phyloP scores from a whole-genome alignment of 2,888 invertebrate species.

The Chironomus tentans region DNA sequence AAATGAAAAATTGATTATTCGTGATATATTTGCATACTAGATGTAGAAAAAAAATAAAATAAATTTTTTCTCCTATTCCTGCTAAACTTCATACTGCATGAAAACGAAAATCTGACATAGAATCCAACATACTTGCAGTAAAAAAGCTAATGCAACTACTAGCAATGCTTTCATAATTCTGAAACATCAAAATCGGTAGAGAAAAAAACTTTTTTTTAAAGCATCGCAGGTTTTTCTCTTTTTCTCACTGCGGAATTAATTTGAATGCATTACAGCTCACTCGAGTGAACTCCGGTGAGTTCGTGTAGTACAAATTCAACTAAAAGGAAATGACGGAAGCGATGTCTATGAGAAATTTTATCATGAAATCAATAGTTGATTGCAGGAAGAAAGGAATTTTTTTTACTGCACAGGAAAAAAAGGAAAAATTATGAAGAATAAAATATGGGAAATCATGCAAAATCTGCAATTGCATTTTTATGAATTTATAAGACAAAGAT shows the following conservation, averaged over 20 bases:
- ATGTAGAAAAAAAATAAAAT: background rate
- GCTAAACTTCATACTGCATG: background rate
- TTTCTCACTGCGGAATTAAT: background rate
- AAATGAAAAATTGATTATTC: constrained; percentile 10
- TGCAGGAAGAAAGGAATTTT: background rate
- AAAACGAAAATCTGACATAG: background rate
- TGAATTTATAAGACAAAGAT: no score
- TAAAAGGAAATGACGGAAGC: no score
- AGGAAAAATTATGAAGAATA: no score
- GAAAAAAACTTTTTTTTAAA: background rate
- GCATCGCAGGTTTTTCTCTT: background rate
- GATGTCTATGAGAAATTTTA: no score
- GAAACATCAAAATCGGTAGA: no score
- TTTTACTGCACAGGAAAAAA: background rate
- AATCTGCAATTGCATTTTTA: no score
- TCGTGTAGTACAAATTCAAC: background rate
- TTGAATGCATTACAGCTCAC: constrained; percentile 1
- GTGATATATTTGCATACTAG: constrained; percentile 5
- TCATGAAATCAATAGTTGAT: background rate
- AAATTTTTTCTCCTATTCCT: background rate
- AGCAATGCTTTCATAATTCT: no score
- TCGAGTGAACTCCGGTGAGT: background rate
- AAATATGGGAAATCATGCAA: no score
- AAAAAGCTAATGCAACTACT: background rate
- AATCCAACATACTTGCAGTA: background rate